Base-by-base conservation (phyloP, 2,113 vertebrate species). In the Mobula hypostoma region DNA sequence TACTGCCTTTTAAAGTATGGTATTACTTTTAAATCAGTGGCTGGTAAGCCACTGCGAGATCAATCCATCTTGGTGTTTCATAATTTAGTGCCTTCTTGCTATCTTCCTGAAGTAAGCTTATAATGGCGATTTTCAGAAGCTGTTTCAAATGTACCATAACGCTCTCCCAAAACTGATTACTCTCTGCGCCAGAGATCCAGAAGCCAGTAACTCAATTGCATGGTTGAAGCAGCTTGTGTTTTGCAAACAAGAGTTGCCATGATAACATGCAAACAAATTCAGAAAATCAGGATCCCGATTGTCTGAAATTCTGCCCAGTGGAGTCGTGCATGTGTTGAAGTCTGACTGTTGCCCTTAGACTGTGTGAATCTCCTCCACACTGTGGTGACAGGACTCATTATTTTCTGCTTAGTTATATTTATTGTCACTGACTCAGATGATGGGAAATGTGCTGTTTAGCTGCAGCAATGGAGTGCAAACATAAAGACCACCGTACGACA, bases 81-180 rank as follows among this genome's bases (percentile, higher is more conserved):
- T 63, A 87, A 63, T 15, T 29, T 87, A 61, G 83, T 4, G 56
- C 9, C 66, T 72, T 40, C 21, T 70, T 24, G 79, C 79, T 21
- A 68, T 8, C 88, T 11, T 9, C 66, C 68, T 40, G 17, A 72
- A 72, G 68, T 32, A 24, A 24, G 17, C 66, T 40, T 36, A 19
- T 36, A 70, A 92, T 32, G 63, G 61, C 88, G 66, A 40, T 6
- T n/a, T 63, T 21, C 29, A 24, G 66, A 7, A 72, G 32, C 88
- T 92, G 63, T 92, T 72, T 24, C 15, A 92, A 24, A 24, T 92
- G 19, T 36, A 92, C 40, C 88, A 92, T 58, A 85, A 85, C 32
- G 36, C 36, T 83, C 36, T 15, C 87, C 87, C 88, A 91, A 91
- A 91, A 70, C 88, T 70, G 66, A 32, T 19, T 90, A 29, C 7